Percentiles rank a stretch among this genome's conserved stretches.
phyloP scores from a whole-genome alignment of 35 echinoderm and acorn worm genomes.

The Ophioderma brevispina region DNA sequence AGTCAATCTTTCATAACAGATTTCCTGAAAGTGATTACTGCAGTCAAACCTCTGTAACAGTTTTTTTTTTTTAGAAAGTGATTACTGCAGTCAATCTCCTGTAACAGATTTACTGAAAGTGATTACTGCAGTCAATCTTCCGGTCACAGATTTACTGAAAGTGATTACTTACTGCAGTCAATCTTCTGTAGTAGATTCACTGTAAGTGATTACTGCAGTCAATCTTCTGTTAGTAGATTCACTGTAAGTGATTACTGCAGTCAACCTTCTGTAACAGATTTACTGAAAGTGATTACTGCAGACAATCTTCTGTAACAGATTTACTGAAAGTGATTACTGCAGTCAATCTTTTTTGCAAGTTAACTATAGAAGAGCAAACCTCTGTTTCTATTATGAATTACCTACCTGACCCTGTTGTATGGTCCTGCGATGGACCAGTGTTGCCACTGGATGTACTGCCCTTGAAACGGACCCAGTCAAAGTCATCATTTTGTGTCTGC shows the following conservation, averaged over 20 bases:
- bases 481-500: slow-evolving; percentile 22
- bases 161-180: neutral
- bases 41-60: too few species aligned
- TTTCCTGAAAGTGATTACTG: too few species aligned
- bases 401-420: slow-evolving; percentile 61
- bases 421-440: slow-evolving; percentile 69
- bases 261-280: neutral
- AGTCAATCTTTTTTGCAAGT: neutral
- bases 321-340: too few species aligned
- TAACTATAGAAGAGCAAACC: neutral
- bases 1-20: too few species aligned
- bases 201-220: too few species aligned
- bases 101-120: too few species aligned
- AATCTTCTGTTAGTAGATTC: too few species aligned
- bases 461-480: slow-evolving; percentile 48
- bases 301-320: neutral
- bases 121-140: too few species aligned
- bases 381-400: neutral
- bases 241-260: too few species aligned
- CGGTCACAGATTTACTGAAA: neutral
- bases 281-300: neutral
- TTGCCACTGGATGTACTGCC: slow-evolving; percentile 30
- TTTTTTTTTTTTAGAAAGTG: too few species aligned
- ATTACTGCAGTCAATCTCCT: too few species aligned
- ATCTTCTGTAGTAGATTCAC: neutral